Evolutionary conservation across 2,113 vertebrate genomes (phyloP).

Genomic region (Nyctereutes procyonoides): DNA sequence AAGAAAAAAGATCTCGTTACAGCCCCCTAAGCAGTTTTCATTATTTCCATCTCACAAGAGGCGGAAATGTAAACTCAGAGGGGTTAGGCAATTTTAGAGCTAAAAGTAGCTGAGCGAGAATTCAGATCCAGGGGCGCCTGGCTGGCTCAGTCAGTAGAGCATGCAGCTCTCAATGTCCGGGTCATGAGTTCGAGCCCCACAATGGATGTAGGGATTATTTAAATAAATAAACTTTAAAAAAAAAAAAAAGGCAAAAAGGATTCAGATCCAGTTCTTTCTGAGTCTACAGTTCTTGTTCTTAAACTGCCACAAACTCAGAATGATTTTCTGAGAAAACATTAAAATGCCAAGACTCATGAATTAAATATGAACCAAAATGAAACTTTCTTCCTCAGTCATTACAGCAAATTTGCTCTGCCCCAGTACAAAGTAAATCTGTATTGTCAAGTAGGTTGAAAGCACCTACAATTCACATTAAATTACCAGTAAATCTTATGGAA

Average conservation of each 20-base stretch:
- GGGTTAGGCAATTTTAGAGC: not conserved
- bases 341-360: not conserved
- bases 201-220: not conserved
- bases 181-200: not conserved
- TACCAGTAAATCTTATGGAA: not conserved
- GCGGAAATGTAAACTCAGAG: not conserved
- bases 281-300: not conserved
- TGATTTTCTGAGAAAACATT: not conserved
- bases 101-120: not conserved
- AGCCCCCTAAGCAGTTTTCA: not conserved
- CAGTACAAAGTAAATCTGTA: not conserved
- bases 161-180: not conserved
- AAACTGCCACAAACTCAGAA: not conserved
- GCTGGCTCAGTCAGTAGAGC: not conserved
- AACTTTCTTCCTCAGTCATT: not conserved
- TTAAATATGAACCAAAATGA: slow-evolving; percentile 51
- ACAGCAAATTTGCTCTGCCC: slow-evolving; percentile 49
- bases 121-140: not conserved
- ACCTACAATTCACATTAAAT: slow-evolving; percentile 45
- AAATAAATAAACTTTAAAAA: not conserved
- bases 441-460: slow-evolving; percentile 2
- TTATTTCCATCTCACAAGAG: not conserved
- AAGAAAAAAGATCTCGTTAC: not conserved
- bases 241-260: not conserved
- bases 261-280: not conserved